phyloP scores from a whole-genome alignment of 2,113 vertebrate species.

The Mus pahari region DNA sequence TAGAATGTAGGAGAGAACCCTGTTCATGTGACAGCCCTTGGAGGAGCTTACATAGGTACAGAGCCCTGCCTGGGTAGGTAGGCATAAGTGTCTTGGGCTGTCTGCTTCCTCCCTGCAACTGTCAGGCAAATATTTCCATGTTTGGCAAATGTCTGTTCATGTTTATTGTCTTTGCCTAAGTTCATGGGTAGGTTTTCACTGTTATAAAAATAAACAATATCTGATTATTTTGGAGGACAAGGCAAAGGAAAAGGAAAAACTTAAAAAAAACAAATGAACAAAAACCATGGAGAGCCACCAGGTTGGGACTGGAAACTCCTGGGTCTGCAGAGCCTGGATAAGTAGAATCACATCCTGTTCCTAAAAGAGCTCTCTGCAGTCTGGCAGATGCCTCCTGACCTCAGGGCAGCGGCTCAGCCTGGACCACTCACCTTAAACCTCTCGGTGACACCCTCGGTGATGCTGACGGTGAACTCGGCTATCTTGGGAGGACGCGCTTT shows the following conservation, averaged over 20 bases:
- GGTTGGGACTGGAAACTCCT: neutral
- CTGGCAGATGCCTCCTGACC: neutral
- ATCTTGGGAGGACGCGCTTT: slow-evolving; percentile 93
- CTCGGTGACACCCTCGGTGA: slow-evolving; percentile 95
- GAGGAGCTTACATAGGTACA: fast-evolving
- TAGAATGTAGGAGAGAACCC: fast-evolving
- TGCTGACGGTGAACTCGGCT: slow-evolving; percentile 96
- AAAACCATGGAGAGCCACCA: neutral
- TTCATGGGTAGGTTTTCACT: neutral
- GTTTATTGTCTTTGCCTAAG: neutral
- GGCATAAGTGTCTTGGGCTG: fast-evolving
- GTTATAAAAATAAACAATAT: neutral
- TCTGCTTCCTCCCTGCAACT: neutral
- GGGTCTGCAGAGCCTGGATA: neutral
- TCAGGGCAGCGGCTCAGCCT: fast-evolving
- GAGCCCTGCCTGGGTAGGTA: fast-evolving
- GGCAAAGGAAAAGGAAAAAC: neutral
- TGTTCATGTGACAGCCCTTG: fast-evolving
- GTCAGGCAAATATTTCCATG: neutral
- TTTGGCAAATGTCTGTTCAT: neutral
- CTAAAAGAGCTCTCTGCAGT: neutral
- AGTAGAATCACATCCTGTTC: fast-evolving
- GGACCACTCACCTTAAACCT: slow-evolving; percentile 93
- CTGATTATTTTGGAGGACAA: neutral
- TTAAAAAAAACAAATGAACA: neutral